Base-by-base conservation (phyloP, 2,113 vertebrate species). In the Psilopogon haemacephalus region DNA sequence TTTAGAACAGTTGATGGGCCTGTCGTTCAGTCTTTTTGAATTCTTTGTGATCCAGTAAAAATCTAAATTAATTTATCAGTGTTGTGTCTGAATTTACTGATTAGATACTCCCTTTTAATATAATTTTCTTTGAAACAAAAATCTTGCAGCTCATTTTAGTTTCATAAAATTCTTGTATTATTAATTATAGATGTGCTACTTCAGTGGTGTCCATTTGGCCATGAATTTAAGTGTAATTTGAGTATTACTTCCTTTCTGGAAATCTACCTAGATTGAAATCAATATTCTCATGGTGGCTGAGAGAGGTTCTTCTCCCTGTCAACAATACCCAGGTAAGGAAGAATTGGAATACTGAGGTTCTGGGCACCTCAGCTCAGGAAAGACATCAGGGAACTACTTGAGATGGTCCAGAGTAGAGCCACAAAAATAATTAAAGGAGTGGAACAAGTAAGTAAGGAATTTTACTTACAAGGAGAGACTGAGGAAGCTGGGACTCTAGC, bases 221-320 rank as follows among this genome's bases (percentile, higher is more conserved):
- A 11, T 35, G 24, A 54, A 35, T 67, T 90, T 89, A 50, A 67
- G 1, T 50, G 18, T 65, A 0, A 0, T 15, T 76, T 67, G 19
- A 2, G 1, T 32, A 12, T 68, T 83, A 15, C 2, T 76, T 74
- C 9, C 9, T 63, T 81, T 78, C 38, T 68, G 28, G 33, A 63
- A 67, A 78, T 5, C 35, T 1, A 1, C 50, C 23, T 40, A 16
- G 59, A 7, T 44, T 21, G 7, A 69, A 68, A 58, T 14, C 10
- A n/a, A 4, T 68, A 35, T 80, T 74, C 58, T 71, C 71, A 32
- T 6, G 68, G 2, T 12, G n/a, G 30, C 15, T 40, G 40, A 40
- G 40, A 40, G 40, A 40, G 40, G 11, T 40, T 40, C 40, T 40
- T 14, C 40, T 40, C 40, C 15, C 40, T 40, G 40, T 40, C 40